These are phyloP conservation scores for Suillia variegata DNA, from an alignment of 2,888 invertebrate species.

Conservation along the genomic window DNA sequence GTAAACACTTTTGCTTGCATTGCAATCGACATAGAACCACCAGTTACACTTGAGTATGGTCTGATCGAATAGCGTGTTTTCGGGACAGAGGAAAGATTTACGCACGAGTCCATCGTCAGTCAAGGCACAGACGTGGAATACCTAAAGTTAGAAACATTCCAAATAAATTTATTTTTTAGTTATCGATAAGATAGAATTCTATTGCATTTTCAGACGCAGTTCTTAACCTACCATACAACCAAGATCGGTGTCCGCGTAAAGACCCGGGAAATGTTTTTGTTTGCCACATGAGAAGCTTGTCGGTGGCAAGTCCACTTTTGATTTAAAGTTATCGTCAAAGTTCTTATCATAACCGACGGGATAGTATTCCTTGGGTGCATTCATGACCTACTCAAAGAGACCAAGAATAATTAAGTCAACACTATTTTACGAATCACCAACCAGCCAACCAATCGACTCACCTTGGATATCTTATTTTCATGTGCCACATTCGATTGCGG, in stretches of 20 bases:
- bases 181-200: background rate
- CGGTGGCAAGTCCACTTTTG: constrained; percentile 82
- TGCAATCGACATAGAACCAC: constrained; percentile 94
- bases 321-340: constrained; percentile 85
- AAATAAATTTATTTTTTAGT: too few species aligned
- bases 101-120: constrained; percentile 88
- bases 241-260: constrained; percentile 85
- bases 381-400: constrained; percentile 72
- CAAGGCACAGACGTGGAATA: constrained; percentile 88
- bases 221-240: constrained; percentile 78
- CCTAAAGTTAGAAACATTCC: constrained; percentile 67
- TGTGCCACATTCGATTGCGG: constrained; percentile 30
- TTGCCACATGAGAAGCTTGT: constrained; percentile 85
- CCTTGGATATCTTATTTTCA: constrained; percentile 52
- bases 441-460: constrained; percentile 19
- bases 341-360: constrained; percentile 88
- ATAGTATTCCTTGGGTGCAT: constrained; percentile 86
- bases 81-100: constrained; percentile 90
- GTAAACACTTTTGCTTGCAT: constrained; percentile 77
- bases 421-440: background rate
- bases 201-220: background rate
- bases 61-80: constrained; percentile 89
- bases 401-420: background rate
- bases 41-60: constrained; percentile 90
- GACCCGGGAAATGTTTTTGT: constrained; percentile 88